A percentile compares a stretch with the other conserved stretches of the same genome.
phyloP scores from a whole-genome alignment of 2,797 vertebrate genomes.

The Podarcis lilfordi region DNA sequence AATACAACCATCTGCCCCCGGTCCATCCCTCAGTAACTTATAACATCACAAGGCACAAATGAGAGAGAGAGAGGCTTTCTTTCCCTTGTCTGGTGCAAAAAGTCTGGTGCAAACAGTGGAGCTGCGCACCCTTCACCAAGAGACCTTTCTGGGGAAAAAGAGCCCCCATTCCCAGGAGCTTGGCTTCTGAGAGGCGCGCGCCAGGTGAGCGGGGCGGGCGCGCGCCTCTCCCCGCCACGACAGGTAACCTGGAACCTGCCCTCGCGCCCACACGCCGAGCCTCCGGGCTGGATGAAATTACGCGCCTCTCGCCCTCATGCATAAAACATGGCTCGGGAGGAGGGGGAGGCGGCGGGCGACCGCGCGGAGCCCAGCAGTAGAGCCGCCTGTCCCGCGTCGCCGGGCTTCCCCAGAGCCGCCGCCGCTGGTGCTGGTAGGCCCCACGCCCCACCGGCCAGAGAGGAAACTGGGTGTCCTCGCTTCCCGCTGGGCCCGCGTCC shows the following conservation, averaged over 20 bases:
- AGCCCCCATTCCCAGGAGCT: no score
- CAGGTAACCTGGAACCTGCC: neutral
- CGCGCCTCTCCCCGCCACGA: fast-evolving
- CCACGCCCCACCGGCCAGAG: slow-evolving; percentile 3
- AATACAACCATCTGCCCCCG: neutral
- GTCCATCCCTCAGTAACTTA: neutral
- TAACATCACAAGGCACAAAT: neutral
- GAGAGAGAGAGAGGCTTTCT: no score
- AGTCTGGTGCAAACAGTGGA: no score
- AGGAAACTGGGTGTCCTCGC: neutral
- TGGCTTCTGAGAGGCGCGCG: fast-evolving
- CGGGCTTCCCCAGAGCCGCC: no score
- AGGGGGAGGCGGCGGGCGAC: slow-evolving; percentile 1
- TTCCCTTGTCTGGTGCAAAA: neutral
- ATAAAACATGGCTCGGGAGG: slow-evolving; percentile 79
- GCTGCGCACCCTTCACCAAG: no score
- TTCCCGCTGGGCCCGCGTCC: slow-evolving; percentile 68
- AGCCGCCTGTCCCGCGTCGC: neutral
- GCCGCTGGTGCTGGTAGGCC: neutral
- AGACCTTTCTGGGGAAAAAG: neutral
- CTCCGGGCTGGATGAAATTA: slow-evolving; percentile 72
- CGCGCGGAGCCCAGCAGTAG: neutral
- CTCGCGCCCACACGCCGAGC: neutral
- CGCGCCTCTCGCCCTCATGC: slow-evolving; percentile 72
- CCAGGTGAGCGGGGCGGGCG: fast-evolving